These are phyloP conservation scores for Bombus waltoni DNA, from an alignment of 1,140 invertebrate species.

Conservation along the genomic window DNA sequence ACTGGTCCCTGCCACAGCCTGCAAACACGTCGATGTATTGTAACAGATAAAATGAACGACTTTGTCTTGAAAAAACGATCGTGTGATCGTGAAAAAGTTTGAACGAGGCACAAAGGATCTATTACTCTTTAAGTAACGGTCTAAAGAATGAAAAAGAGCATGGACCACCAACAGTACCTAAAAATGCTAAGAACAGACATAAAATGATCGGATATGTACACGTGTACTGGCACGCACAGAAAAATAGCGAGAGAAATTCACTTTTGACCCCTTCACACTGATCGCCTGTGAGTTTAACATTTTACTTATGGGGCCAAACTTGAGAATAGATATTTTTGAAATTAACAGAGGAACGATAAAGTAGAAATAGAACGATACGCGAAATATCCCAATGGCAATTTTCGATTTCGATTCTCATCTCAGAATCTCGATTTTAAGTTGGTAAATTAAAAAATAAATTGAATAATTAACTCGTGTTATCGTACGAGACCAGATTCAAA, in stretches of 20 bases:
- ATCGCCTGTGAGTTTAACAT: background rate
- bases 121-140: constrained; percentile 53
- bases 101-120: constrained; percentile 40
- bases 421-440: background rate
- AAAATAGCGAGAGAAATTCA: background rate
- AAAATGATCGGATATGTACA: constrained; percentile 4
- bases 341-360: no score
- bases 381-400: no score
- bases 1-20: constrained; percentile 81
- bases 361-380: no score
- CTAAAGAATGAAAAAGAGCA: constrained; percentile 44
- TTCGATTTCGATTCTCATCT: background rate
- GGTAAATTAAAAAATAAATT: background rate
- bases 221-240: background rate
- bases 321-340: no score
- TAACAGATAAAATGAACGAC: background rate
- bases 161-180: constrained; percentile 11
- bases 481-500: background rate
- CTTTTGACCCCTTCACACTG: background rate
- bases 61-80: constrained; percentile 8
- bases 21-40: constrained; percentile 58
- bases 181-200: background rate
- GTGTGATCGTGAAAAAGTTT: constrained; percentile 19
- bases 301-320: no score
- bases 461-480: no score